Percentiles rank a stretch among this genome's conserved stretches.
These are phyloP conservation scores for Turnix velox DNA, from an alignment of 2,113 vertebrate genomes.

Conservation along the genomic window DNA sequence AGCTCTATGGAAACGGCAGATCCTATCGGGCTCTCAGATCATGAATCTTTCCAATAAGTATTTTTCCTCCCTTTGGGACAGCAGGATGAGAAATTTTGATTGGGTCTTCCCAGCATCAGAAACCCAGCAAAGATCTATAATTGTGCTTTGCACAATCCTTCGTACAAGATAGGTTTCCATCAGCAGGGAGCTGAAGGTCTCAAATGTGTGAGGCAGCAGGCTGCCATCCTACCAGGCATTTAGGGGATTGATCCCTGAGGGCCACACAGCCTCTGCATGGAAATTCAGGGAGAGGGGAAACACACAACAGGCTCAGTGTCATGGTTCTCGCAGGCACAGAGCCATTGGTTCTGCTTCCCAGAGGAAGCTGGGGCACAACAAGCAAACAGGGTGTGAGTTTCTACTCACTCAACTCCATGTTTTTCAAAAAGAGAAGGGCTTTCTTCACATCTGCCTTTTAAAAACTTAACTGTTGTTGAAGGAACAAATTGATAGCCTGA, in stretches of 20 bases:
- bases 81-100: constrained; percentile 66
- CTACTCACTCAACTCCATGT: background rate
- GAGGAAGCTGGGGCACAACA: accelerated
- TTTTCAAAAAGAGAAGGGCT: background rate
- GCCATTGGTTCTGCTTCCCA: background rate
- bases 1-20: constrained; percentile 87
- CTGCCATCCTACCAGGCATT: accelerated
- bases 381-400: background rate
- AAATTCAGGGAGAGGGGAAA: background rate
- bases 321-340: background rate
- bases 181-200: background rate
- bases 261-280: background rate
- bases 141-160: background rate
- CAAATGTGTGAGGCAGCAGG: background rate
- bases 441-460: background rate
- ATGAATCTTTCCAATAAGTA: constrained; percentile 82
- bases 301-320: background rate
- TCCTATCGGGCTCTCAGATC: constrained; percentile 84
- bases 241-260: background rate
- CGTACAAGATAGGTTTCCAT: accelerated
- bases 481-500: background rate
- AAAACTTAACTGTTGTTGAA: background rate
- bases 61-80: constrained; percentile 59
- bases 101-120: background rate
- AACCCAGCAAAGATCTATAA: constrained; percentile 7